Evolutionary conservation across 2,797 vertebrate species (phyloP), one percentile per base, ranked within the genome.

Genomic region (Ficedula albicollis): DNA sequence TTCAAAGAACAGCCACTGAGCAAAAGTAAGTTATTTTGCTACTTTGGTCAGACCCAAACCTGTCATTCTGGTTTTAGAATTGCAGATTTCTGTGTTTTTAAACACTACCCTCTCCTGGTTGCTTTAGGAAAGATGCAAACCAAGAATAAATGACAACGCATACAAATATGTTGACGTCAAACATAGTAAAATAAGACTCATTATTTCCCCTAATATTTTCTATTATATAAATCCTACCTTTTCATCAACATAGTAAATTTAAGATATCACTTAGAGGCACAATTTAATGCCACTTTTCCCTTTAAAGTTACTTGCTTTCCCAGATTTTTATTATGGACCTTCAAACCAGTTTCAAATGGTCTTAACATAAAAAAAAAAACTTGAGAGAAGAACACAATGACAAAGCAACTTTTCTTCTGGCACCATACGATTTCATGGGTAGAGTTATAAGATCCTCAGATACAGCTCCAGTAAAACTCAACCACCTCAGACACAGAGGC

Each of bases 31-130:
- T 67, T 86, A 82, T 77, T 87, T 63, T 75, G 38, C 66, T 89
- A 29, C 44, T 70, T 73, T 80, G 27, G 51, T 70, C 43, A 90
- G 67, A 92, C 23, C n/a, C 19, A 74, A 68, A 70, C 39, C 32
- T 58, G 32, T 78, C 43, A 74, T 82, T 92, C 68, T 67, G 58
- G 49, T 72, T 96, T 95, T 81, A 19, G 41, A 95, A 87, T 75
- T 89, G 70, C 34, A 74, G 36, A 93, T 92, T 89, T 74, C 49
- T 48, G 0, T 64, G 88, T 77, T 96, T 94, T 93, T 90, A 95
- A 96, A 94, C 16, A 87, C 36, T 46, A 92, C 72, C 72, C 87
- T 95, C 84, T 96, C 64, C 89, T 93, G 58, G 64, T 17, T 94
- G 68, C 68, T 83, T 46, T 62, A 80, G 23, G 36, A 80, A 85